Percentiles rank a stretch among this genome's conserved stretches.
Evolutionary conservation across 2,888 invertebrate species (phyloP).

Genomic region (Lacanobia oleracea): DNA sequence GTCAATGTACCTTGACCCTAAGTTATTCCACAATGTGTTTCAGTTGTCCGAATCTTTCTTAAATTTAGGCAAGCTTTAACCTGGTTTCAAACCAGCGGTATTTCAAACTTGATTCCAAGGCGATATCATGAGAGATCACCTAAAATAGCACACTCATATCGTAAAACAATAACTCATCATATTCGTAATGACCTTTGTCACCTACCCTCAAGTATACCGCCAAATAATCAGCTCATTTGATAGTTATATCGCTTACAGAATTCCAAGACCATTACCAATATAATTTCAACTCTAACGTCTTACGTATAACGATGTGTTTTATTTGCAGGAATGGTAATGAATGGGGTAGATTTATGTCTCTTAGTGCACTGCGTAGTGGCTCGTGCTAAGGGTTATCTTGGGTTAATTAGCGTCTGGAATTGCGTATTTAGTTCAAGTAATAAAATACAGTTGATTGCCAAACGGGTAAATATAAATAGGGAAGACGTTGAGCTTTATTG

Average conservation of each 20-base stretch:
- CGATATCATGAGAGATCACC: not conserved
- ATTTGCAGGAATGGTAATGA: not conserved
- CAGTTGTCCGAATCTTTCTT: not conserved
- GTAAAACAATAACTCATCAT: slow-evolving; percentile 5
- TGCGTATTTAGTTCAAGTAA: slow-evolving; percentile 35
- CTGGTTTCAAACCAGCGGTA: not conserved
- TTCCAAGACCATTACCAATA: not conserved
- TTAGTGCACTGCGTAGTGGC: slow-evolving; percentile 50
- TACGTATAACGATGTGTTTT: not conserved
- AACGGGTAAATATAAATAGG: not conserved
- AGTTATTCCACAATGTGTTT: not conserved
- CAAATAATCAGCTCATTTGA: slow-evolving; percentile 13
- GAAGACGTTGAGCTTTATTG: too few relatives aligned
- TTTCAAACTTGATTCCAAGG: not conserved
- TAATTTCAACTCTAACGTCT: not conserved
- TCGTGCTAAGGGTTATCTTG: slow-evolving; percentile 52
- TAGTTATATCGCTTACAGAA: slow-evolving; percentile 17
- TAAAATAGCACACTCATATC: not conserved
- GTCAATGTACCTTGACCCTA: too few relatives aligned
- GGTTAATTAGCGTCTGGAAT: slow-evolving; percentile 54
- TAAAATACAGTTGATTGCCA: not conserved
- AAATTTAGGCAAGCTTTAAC: not conserved
- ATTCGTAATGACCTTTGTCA: not conserved
- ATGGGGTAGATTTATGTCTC: slow-evolving; percentile 43
- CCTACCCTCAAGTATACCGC: slow-evolving; percentile 16